A percentile compares a stretch with the other conserved stretches of the same genome.
Conservation (phyloP, 2,888 invertebrate genomes). For the Watsonalla cultraria region DNA sequence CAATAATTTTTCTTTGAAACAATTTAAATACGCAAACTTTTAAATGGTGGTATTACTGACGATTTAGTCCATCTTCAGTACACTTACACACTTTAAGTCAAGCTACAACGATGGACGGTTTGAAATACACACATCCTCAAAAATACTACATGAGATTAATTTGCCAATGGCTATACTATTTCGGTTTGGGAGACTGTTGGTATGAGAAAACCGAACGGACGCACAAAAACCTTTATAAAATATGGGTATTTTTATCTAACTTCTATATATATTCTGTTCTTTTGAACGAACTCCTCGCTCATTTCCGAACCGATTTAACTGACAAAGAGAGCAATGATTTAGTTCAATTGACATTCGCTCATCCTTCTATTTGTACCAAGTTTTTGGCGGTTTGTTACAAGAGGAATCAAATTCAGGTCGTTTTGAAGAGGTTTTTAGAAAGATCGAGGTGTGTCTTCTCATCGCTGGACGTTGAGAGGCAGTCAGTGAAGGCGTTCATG, state of each 20-base stretch:
- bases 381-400: constrained; percentile 32
- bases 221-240: constrained; percentile 22
- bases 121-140: constrained; percentile 28
- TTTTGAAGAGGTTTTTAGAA: constrained; percentile 41
- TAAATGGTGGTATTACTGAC: no score
- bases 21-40: no score
- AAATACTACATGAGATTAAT: constrained; percentile 38
- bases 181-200: constrained; percentile 45
- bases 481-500: constrained; percentile 30
- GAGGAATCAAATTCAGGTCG: constrained; percentile 26
- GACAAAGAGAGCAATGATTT: constrained; percentile 40
- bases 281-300: constrained; percentile 32
- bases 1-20: no score
- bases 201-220: constrained; percentile 26
- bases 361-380: constrained; percentile 34
- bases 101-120: not conserved
- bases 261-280: constrained; percentile 26
- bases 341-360: constrained; percentile 37
- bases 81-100: not conserved
- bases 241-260: constrained; percentile 36
- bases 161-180: constrained; percentile 32
- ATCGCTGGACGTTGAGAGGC: constrained; percentile 26
- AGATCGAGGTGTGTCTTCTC: constrained; percentile 23
- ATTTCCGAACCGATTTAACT: constrained; percentile 33
- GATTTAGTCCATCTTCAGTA: not conserved